Conservation (phyloP, 2,113 vertebrate genomes). For the Etheostoma cragini region DNA sequence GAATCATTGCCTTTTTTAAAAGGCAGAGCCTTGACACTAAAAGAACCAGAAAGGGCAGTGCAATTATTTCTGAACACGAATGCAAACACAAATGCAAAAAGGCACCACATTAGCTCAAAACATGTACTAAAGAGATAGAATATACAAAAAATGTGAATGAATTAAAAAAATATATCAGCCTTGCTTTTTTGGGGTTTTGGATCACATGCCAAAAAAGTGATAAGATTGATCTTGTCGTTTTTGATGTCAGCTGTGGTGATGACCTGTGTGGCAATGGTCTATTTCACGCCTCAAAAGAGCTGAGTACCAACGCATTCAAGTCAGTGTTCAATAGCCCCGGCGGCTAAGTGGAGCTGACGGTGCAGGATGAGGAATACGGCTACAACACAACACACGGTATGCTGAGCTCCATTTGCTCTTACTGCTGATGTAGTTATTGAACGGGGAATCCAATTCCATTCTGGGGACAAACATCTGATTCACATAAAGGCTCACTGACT, state of each 20-base stretch:
- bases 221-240: conserved; percentile 22
- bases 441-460: conserved; percentile 57
- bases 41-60: conserved; percentile 1
- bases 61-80: background rate
- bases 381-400: conserved; percentile 43
- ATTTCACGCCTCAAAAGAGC: conserved; percentile 56
- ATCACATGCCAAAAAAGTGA: conserved; percentile 17
- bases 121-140: background rate
- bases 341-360: conserved; percentile 53
- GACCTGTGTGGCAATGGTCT: conserved; percentile 49
- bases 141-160: too few species aligned
- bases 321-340: conserved; percentile 45
- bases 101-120: background rate
- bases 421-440: conserved; percentile 63
- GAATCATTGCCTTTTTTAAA: conserved; percentile 15
- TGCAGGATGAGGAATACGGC: conserved; percentile 51
- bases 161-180: background rate
- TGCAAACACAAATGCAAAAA: background rate
- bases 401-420: conserved; percentile 52
- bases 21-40: conserved; percentile 2
- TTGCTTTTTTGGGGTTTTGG: background rate
- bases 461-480: conserved; percentile 54
- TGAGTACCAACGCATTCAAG: conserved; percentile 34
- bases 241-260: conserved; percentile 32
- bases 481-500: conserved; percentile 47